Base-by-base conservation (phyloP, 92 coral and sea anemone species). In the Porites lobata region DNA sequence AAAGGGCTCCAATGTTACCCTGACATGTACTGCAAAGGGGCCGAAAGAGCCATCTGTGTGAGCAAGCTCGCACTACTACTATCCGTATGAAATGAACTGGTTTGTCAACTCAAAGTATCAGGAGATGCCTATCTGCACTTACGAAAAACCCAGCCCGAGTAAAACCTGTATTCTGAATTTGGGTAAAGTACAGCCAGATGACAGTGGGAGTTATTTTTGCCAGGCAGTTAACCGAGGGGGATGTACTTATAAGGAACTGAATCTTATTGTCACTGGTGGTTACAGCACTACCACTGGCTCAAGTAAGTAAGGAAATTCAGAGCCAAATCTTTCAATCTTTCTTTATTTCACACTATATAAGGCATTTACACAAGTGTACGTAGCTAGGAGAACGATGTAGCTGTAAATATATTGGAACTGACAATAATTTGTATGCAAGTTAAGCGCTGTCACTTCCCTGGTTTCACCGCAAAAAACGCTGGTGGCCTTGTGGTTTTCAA, bases 241-340 rank as follows among this genome's bases (percentile, higher is more conserved):
- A 17, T 82, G 86, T 21, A 82, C 86, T 8, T 82, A 53, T 21
- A 50, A 82, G 47, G 68, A 82, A 78, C 32, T 82, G 69, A 15
- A 43, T 5, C 52, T 82, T 1, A 58, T 14, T 2, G 77, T 82
- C 18, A 32, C 2, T 26, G 29, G 29, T 26, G 29, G 29, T 26
- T 1, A 26, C 29, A 1, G 29, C 1, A 26, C 29, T 26, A 26
- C 29, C 29, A 26, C 29, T 26, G 29, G 29, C 1, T 26, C 29
- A 26, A 26, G 29, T 26, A 26, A 26, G 29, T 26, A 26, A 26
- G 2, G 29, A 26, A 26, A 26, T 26, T 26, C 29, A 26, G 29
- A 26, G 29, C 29, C 29, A 26, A 26, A 26, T 26, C 29, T 26
- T 26, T 24, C 26, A 24, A 24, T 24, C 26, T 24, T 24, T 24